Base-by-base conservation (phyloP, 2,113 vertebrate species). In the Proteles cristata region DNA sequence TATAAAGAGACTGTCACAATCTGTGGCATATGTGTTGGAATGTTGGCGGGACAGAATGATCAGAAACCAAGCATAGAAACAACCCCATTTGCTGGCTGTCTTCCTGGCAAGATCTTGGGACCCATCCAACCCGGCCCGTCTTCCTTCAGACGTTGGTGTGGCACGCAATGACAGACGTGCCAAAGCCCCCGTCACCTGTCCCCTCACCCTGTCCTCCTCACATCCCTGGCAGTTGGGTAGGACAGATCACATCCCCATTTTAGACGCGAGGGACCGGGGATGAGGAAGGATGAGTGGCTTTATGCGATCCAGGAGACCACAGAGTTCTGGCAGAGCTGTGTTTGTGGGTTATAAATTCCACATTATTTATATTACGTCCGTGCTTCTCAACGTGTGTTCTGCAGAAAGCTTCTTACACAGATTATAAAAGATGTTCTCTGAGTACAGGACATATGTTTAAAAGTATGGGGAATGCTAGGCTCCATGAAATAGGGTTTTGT, bases 131-230 rank as follows among this genome's bases (percentile, higher is more conserved):
- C 12, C 7, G 5, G 5, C 5, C 7, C 0, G 8, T 63, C 79
- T 25, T 3, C 2, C n/a, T 23, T 45, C 63, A 31, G 7, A 43
- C 31, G 10, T 12, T 2, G 1, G 33, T 11, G 17, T 0, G 23
- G 80, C 8, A 16, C 15, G 4, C 4, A 9, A 16, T 0, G 8
- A 5, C 26, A 69, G 10, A 33, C 0, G 0, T 0, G 25, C 31
- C 31, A 0, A 0, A 5, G 19, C 28, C 7, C 1, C 50, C 10
- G 10, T 63, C 28, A 1, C 71, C 43, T 35, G 17, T 33, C 50
- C 5, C 19, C 71, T n/a, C 9, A 4, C 45, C 33, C 9, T 0
- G 9, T 48, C 8, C 31, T 28, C 61, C 50, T 43, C 86, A n/a
- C 21, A 0, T 0, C 9, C 81, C n/a, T 1, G 4, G 4, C n/a